Percentiles rank a stretch among this genome's conserved stretches.
Conservation (phyloP, 2,888 invertebrate species). For the Drosophila nr. perissopoda region DNA sequence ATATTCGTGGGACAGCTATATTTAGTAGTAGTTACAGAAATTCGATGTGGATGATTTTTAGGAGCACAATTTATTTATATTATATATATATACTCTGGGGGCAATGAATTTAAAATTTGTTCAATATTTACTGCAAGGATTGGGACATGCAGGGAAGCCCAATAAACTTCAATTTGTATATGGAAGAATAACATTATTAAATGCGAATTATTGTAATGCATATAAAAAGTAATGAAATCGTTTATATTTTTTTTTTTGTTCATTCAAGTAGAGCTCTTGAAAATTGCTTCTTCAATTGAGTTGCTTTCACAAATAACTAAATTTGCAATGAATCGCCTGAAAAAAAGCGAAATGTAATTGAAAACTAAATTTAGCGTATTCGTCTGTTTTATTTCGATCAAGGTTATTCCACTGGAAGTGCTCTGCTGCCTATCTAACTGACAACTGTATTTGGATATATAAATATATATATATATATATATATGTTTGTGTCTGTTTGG, state of each 20-base stretch:
- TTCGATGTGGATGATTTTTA: not conserved
- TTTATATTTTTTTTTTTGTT: not conserved
- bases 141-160: not conserved
- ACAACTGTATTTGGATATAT: slow-evolving; percentile 8
- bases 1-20: not conserved
- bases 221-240: not conserved
- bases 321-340: not conserved
- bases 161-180: not conserved
- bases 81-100: no score
- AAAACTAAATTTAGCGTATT: slow-evolving; percentile 27
- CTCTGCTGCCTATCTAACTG: slow-evolving; percentile 9
- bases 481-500: slow-evolving; percentile 10
- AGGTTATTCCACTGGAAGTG: slow-evolving; percentile 14
- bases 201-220: no score
- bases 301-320: not conserved
- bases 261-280: not conserved
- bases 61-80: not conserved
- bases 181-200: no score
- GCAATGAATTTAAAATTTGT: not conserved
- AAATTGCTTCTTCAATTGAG: not conserved
- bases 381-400: slow-evolving; percentile 24
- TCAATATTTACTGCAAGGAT: not conserved
- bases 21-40: not conserved
- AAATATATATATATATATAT: not conserved
- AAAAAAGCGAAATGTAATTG: slow-evolving; percentile 6